phyloP scores from a whole-genome alignment of 2,113 vertebrate genomes.

The Daphoenositta chrysoptera region DNA sequence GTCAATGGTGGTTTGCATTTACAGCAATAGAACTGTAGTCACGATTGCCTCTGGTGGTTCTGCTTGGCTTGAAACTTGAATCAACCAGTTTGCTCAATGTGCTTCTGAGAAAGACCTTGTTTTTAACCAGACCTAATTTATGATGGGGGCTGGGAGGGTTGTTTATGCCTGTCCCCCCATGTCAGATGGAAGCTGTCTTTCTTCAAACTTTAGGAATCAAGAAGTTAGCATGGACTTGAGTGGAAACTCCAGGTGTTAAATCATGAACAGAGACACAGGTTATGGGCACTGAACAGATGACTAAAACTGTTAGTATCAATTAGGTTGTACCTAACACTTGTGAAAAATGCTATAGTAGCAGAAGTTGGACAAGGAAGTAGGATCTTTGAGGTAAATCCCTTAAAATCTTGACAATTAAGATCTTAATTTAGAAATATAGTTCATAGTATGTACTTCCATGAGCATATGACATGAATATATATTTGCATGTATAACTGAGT shows the following conservation, averaged over 20 bases:
- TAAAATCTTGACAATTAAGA: background rate
- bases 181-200: background rate
- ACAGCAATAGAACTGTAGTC: background rate
- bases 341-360: background rate
- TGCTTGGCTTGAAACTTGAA: background rate
- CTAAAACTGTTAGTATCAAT: background rate
- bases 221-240: background rate
- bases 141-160: rapidly evolving
- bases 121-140: background rate
- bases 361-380: background rate
- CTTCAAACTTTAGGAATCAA: background rate
- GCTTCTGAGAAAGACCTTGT: background rate
- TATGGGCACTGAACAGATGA: background rate
- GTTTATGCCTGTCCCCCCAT: rapidly evolving
- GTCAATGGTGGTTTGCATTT: background rate
- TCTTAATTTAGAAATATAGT: background rate
- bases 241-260: background rate
- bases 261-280: background rate
- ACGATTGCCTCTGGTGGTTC: background rate
- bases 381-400: background rate
- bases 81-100: background rate
- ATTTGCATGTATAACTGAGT: background rate
- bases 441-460: background rate
- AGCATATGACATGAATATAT: background rate
- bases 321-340: background rate